Evolutionary conservation across 2,797 vertebrate species (phyloP), one percentile per base, ranked within the genome.

Genomic region (Galagoides demidoff): DNA sequence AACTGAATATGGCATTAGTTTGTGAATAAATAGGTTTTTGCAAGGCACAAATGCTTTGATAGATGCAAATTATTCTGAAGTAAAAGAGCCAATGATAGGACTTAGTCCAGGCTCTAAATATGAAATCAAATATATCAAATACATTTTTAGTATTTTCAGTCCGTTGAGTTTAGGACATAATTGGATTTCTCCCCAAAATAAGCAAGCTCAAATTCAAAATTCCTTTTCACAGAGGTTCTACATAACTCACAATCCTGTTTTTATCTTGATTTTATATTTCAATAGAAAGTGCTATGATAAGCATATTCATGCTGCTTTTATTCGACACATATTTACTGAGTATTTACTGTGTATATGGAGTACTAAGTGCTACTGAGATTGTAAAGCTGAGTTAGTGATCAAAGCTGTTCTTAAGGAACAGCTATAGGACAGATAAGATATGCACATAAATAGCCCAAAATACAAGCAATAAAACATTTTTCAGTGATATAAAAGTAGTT

Each of bases 181-280:
- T 96, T 98, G 95, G 89, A 97, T 98, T 97, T 92, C 5, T 45
- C 82, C 78, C 81, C 39, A 81, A 96, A 97, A 97, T 96, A 97
- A 98, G 97, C 97, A 98, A 97, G 77, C 27, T 93, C 86, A 93
- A 97, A 98, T 96, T 98, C 82, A 98, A 98, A 97, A 96, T 4
- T 91, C 4, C 0, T 96, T 97, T 97, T 96, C 76, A 96, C 45
- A 95, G 92, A 63, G 91, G 79, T 85, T 66, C 93, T 95, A 61
- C 52, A 84, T 91, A 94, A 96, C 96, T 88, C 92, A 98, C 97
- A 93, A 91, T 73, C 92, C 95, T 95, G 20, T 63, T 96, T 79
- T 74, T 95, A 76, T 94, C 92, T 96, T 95, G 20, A 59, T 96
- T 79, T 71, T 95, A 76, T 93, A 90, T 96, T 97, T 96, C 16